Evolutionary conservation across 1,140 invertebrate genomes (phyloP).

Genomic region (Eurytemora carolleeae): DNA sequence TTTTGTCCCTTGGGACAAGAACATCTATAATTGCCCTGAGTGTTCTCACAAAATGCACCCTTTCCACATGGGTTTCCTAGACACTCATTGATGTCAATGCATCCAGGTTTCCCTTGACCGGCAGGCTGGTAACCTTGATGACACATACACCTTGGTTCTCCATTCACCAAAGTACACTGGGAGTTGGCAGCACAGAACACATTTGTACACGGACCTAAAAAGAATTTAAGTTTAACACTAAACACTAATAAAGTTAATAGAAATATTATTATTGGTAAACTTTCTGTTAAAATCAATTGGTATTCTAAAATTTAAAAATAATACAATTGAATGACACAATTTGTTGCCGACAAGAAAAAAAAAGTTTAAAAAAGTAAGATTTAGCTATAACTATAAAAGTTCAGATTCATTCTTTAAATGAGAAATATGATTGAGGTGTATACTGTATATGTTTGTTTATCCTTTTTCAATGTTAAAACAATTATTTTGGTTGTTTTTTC

Average conservation of each 20-base stretch:
- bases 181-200: slow-evolving; percentile 63
- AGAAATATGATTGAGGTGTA: too few species aligned
- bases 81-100: slow-evolving; percentile 71
- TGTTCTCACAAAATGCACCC: slow-evolving; percentile 66
- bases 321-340: not conserved
- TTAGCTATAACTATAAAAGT: too few species aligned
- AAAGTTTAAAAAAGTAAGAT: too few species aligned
- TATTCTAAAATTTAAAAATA: not conserved
- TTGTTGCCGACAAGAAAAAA: not conserved
- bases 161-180: slow-evolving; percentile 64
- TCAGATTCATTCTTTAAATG: too few species aligned
- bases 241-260: slow-evolving; percentile 15
- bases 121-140: slow-evolving; percentile 43
- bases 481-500: too few species aligned
- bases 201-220: slow-evolving; percentile 66
- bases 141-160: slow-evolving; percentile 60
- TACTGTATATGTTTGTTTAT: too few species aligned
- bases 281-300: too few species aligned
- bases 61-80: slow-evolving; percentile 46
- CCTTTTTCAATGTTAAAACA: too few species aligned
- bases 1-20: slow-evolving; percentile 46
- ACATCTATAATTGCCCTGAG: slow-evolving; percentile 61
- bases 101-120: slow-evolving; percentile 47
- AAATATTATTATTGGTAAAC: slow-evolving; percentile 3
- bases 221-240: slow-evolving; percentile 19